Conservation (phyloP, 2,113 vertebrate species). For the Antigone vipio region DNA sequence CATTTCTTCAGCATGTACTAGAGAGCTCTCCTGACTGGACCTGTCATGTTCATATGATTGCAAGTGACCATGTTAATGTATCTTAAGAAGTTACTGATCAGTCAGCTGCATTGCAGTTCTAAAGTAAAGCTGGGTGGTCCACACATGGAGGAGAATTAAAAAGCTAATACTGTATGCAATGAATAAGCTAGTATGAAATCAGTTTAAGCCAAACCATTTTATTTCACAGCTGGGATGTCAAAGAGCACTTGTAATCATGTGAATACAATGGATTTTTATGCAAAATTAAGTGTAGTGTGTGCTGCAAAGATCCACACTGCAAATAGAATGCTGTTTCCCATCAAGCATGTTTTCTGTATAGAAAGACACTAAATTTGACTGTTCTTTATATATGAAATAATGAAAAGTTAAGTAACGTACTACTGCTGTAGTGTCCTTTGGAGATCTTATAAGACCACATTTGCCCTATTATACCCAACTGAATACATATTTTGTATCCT, state of each 20-base stretch:
- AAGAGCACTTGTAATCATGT: neutral
- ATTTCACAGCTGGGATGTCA: neutral
- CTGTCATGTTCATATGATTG: neutral
- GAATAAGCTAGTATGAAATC: neutral
- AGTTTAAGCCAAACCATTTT: neutral
- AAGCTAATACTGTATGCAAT: neutral
- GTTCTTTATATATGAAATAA: neutral
- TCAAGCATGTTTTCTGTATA: neutral
- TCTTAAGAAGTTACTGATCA: slow-evolving; percentile 6
- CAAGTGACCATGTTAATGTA: neutral
- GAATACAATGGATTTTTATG: neutral
- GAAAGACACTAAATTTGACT: neutral
- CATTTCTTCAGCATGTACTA: neutral
- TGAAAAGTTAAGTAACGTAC: neutral
- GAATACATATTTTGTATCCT: neutral
- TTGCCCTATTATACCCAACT: neutral
- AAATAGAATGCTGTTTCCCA: neutral
- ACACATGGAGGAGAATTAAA: neutral
- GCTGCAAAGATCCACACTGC: neutral
- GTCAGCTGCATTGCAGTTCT: neutral
- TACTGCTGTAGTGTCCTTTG: neutral
- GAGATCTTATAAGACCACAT: neutral
- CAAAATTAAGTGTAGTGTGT: neutral
- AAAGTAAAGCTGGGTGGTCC: neutral
- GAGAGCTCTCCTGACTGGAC: neutral